These are phyloP conservation scores for Rhopalosiphum padi DNA, from an alignment of 1,140 invertebrate genomes.

Conservation along the genomic window DNA sequence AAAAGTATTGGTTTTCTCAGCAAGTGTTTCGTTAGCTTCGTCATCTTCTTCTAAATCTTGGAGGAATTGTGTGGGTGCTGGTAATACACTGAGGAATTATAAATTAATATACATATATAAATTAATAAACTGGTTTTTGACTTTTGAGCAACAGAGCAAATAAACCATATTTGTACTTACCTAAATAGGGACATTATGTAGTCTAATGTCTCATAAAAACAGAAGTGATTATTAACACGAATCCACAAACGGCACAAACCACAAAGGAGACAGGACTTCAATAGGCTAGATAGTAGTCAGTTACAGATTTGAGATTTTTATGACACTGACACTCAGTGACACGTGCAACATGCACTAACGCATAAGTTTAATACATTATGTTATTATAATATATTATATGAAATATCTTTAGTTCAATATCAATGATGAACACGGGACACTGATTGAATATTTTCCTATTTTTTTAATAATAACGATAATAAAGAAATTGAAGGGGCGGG, in stretches of 20 bases:
- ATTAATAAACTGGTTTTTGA: background rate
- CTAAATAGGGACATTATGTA: constrained; percentile 15
- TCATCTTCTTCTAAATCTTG: constrained; percentile 43
- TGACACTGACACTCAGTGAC: no score
- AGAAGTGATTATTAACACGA: background rate
- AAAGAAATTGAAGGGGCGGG: background rate
- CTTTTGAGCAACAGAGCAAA: background rate
- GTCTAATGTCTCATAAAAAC: background rate
- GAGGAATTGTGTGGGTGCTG: constrained; percentile 30
- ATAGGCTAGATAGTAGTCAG: no score
- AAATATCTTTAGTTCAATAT: no score
- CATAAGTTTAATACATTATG: no score
- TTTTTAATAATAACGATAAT: background rate
- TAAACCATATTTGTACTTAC: background rate
- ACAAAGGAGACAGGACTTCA: background rate
- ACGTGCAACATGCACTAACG: background rate
- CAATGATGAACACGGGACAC: background rate
- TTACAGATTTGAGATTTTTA: background rate
- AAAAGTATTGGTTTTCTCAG: constrained; percentile 20
- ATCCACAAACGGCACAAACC: background rate
- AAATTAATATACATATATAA: background rate
- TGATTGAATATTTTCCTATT: background rate
- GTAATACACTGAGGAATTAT: constrained; percentile 20
- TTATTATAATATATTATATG: no score
- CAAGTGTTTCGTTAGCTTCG: constrained; percentile 9